Conservation (phyloP, 37 sponge, comb jelly and placozoan genomes). For the Geodia barretti region DNA sequence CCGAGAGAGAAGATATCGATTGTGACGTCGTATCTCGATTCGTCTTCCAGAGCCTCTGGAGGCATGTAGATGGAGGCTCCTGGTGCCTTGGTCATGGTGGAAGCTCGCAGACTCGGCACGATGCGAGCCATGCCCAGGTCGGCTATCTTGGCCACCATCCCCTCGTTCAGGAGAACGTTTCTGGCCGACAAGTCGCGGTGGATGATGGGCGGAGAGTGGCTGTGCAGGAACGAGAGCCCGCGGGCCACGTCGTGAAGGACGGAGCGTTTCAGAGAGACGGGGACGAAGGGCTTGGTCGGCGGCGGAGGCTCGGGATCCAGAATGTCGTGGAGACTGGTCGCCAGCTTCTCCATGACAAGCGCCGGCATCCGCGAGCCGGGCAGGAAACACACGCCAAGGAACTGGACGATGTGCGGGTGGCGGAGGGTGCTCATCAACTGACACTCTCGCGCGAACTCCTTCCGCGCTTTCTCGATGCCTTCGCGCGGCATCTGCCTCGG, state of each 20-base stretch:
- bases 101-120: not conserved
- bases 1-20: not conserved
- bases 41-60: not conserved
- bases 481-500: too few species aligned
- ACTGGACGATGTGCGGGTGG: conserved; percentile 64
- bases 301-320: too few species aligned
- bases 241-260: conserved; percentile 1
- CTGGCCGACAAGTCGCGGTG: not conserved
- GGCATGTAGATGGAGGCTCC: not conserved
- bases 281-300: too few species aligned
- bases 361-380: too few species aligned
- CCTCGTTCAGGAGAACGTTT: not conserved
- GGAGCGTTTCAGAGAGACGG: too few species aligned
- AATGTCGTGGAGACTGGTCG: too few species aligned
- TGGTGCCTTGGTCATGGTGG: not conserved
- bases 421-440: conserved; percentile 39
- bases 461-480: not conserved
- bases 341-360: too few species aligned
- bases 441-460: conserved; percentile 26
- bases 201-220: conserved; percentile 1
- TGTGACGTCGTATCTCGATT: not conserved
- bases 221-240: not conserved
- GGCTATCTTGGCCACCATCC: not conserved
- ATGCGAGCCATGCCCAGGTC: not conserved
- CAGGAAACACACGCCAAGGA: conserved; percentile 42